These are phyloP conservation scores for Geotrupes spiniger DNA, from an alignment of 2,888 invertebrate species.

Conservation along the genomic window DNA sequence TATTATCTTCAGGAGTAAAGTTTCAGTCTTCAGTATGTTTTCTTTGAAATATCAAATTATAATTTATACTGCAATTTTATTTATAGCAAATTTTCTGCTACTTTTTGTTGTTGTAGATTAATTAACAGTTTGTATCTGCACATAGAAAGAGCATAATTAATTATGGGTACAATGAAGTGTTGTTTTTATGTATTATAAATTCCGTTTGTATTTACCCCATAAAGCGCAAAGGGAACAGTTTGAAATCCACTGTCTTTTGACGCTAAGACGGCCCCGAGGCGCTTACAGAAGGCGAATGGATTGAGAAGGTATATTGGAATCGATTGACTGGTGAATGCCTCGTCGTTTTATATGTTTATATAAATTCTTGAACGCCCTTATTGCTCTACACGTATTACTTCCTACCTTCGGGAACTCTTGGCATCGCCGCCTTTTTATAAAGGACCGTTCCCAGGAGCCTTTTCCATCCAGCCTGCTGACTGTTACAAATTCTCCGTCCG, in stretches of 20 bases:
- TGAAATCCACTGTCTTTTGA: slow-evolving; percentile 23
- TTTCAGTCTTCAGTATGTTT: no score
- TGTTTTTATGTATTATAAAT: no score
- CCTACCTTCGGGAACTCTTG: slow-evolving; percentile 35
- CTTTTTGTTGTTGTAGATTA: no score
- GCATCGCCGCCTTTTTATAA: slow-evolving; percentile 30
- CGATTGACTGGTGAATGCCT: slow-evolving; percentile 41
- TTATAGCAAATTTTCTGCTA: no score
- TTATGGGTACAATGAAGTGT: no score
- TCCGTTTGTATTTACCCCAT: no score
- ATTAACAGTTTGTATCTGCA: no score
- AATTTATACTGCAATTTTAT: no score
- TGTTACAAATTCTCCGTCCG: slow-evolving; percentile 27
- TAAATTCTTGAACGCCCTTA: slow-evolving; percentile 35
- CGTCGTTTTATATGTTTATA: slow-evolving; percentile 41
- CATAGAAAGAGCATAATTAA: no score
- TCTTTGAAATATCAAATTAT: no score
- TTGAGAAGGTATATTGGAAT: slow-evolving; percentile 39
- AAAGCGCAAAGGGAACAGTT: slow-evolving; percentile 22
- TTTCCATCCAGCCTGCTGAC: slow-evolving; percentile 26
- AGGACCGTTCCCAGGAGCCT: slow-evolving; percentile 22
- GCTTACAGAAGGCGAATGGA: slow-evolving; percentile 26
- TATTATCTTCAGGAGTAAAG: no score
- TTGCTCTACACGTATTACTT: slow-evolving; percentile 34
- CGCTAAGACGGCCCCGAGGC: slow-evolving; percentile 20